phyloP scores from a whole-genome alignment of 2,113 vertebrate genomes.

The Zapornia atra region DNA sequence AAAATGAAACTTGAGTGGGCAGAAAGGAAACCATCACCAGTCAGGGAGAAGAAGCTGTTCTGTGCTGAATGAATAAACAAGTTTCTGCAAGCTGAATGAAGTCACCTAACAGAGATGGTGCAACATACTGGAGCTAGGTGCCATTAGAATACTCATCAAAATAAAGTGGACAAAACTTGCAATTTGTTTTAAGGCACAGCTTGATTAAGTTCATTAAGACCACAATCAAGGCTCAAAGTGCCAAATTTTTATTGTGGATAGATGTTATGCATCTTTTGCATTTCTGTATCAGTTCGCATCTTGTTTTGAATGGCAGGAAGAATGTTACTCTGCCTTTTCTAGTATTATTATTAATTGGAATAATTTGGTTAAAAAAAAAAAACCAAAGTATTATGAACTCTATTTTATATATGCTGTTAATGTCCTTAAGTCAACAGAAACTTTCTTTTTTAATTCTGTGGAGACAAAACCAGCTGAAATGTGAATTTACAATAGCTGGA shows the following conservation, averaged over 20 bases:
- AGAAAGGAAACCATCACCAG: not conserved
- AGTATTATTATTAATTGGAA: not conserved
- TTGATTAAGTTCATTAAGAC: not conserved
- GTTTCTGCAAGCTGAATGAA: not conserved
- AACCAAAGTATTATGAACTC: not conserved
- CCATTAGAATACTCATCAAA: not conserved
- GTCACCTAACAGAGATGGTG: not conserved
- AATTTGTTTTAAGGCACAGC: not conserved
- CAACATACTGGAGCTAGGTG: not conserved
- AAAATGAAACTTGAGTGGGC: not conserved
- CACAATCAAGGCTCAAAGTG: not conserved
- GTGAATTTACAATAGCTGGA: conserved; percentile 14
- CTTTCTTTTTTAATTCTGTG: not conserved
- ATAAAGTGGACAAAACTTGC: not conserved
- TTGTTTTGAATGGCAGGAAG: not conserved
- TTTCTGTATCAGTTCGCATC: not conserved
- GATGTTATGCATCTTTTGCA: not conserved
- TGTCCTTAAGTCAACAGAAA: not conserved
- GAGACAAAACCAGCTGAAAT: not conserved
- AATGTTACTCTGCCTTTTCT: not conserved
- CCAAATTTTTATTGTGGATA: not conserved
- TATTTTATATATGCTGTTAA: not conserved
- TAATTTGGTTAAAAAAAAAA: not conserved
- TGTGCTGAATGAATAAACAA: not conserved
- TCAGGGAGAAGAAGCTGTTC: not conserved